Evolutionary conservation across 2,888 invertebrate species (phyloP).

Genomic region (Lycophotia porphyrea): DNA sequence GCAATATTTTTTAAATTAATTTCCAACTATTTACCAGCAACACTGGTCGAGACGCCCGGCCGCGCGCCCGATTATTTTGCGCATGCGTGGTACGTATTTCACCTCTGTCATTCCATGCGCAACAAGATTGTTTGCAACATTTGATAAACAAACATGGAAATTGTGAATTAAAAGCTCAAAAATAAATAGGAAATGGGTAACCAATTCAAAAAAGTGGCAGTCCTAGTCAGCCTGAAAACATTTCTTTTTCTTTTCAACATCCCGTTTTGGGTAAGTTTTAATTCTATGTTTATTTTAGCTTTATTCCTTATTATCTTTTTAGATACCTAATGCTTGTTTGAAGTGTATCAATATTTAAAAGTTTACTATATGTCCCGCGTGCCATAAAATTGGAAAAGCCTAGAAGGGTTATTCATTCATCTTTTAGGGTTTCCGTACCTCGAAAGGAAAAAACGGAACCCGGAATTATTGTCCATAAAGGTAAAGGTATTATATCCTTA

Average conservation of each 20-base stretch:
- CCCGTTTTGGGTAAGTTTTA: conserved; percentile 93
- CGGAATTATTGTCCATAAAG: neutral
- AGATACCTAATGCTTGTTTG: neutral
- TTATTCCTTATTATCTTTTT: neutral
- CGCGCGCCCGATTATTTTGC: conserved; percentile 79
- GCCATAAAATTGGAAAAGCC: neutral
- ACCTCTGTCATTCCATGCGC: conserved; percentile 47
- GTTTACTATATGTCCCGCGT: neutral
- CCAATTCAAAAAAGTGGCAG: conserved; percentile 93
- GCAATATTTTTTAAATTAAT: no score
- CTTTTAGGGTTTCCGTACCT: neutral
- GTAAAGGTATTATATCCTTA: no score
- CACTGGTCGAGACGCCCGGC: conserved; percentile 71
- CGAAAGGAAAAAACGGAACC: neutral
- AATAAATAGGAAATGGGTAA: conserved; percentile 90
- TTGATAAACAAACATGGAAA: conserved; percentile 49
- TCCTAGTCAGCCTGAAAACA: conserved; percentile 94
- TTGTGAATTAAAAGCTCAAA: conserved; percentile 38
- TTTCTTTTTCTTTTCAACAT: conserved; percentile 95
- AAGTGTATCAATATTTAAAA: neutral
- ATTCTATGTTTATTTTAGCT: neutral
- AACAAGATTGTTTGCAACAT: conserved; percentile 31
- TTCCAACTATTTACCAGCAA: conserved; percentile 59
- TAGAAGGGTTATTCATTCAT: conserved; percentile 22
- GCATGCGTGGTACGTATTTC: conserved; percentile 75